Evolutionary conservation across 1,140 invertebrate genomes (phyloP), one percentile per base, ranked within the genome.

Genomic region (Lasioglossum baleicum): DNA sequence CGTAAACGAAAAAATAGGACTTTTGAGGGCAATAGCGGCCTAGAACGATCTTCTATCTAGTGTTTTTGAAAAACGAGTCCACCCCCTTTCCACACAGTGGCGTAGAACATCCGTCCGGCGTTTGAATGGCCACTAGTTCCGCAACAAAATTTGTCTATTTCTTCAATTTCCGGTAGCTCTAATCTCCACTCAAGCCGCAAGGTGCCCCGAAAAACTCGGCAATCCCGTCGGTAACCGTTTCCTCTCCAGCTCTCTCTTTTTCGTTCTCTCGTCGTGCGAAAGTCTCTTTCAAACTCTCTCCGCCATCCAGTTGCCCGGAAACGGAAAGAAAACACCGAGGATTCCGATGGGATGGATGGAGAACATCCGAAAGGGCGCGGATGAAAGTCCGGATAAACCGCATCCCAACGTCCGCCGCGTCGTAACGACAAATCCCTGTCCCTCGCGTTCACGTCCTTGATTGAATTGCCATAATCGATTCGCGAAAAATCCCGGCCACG

Each of bases 391-490:
- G 85, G 68, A 87, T 87, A 87, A 87, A 84, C 85, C 72, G 56
- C 81, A 67, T 75, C 67, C 42, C 72, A 64, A 72, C 63, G 76
- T 44, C 51, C 75, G 61, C 31, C 64, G 65, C 69, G 69, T 83
- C 74, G 81, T 81, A 86, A 86, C 84, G 84, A 83, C 85, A 78
- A 87, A 81, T 86, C 83, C 75, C 10, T 66, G 10, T 20, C n/a
- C 61, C 80, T 35, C n/a, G 40, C 20, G 17, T 8, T 10, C 48
- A 0, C 17, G 22, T 60, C 63, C 42, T 67, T 69, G 77, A 87
- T 86, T 87, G 84, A 86, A 87, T 87, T 83, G 85, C 85, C 85
- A 87, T 87, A 87, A 87, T 87, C 86, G 85, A 87, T 87, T 81
- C 60, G 64, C 72, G 82, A 84, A 87, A 87, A 87, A 87, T 87